A percentile compares a stretch with the other conserved stretches of the same genome.
phyloP scores from a whole-genome alignment of 1,140 invertebrate genomes.

The Mylabris phalerata region DNA sequence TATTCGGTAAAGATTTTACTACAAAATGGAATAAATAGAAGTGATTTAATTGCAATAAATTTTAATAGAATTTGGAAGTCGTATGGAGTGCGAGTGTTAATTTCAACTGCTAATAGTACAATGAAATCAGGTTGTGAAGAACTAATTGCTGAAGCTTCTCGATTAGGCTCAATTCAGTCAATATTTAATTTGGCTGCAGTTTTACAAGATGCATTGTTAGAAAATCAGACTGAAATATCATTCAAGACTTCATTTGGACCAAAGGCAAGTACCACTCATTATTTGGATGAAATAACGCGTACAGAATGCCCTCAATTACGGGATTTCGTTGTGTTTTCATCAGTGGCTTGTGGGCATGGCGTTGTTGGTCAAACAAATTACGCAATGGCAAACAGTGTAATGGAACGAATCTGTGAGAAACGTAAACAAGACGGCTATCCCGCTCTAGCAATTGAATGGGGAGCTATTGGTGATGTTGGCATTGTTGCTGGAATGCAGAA shows the following conservation, averaged over 20 bases:
- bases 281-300: slow-evolving; percentile 47
- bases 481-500: slow-evolving; percentile 73
- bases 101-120: slow-evolving; percentile 45
- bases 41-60: no score
- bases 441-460: slow-evolving; percentile 57
- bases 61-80: slow-evolving; percentile 46
- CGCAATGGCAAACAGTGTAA: slow-evolving; percentile 64
- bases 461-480: slow-evolving; percentile 62
- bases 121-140: slow-evolving; percentile 46
- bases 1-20: no score
- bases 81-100: slow-evolving; percentile 48
- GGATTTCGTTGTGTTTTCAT: slow-evolving; percentile 74
- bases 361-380: slow-evolving; percentile 87
- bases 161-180: slow-evolving; percentile 59
- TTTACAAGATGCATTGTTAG: slow-evolving; percentile 57
- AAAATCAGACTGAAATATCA: slow-evolving; percentile 64
- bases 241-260: slow-evolving; percentile 43
- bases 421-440: slow-evolving; percentile 48
- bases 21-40: no score
- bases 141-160: slow-evolving; percentile 51
- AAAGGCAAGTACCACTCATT: slow-evolving; percentile 45
- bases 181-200: slow-evolving; percentile 74
- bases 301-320: slow-evolving; percentile 38
- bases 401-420: slow-evolving; percentile 63
- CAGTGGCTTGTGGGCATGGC: slow-evolving; percentile 78